Percentiles rank a stretch among this genome's conserved stretches.
phyloP scores from a whole-genome alignment of 2,113 vertebrate genomes.

The Aviceda subcristata region DNA sequence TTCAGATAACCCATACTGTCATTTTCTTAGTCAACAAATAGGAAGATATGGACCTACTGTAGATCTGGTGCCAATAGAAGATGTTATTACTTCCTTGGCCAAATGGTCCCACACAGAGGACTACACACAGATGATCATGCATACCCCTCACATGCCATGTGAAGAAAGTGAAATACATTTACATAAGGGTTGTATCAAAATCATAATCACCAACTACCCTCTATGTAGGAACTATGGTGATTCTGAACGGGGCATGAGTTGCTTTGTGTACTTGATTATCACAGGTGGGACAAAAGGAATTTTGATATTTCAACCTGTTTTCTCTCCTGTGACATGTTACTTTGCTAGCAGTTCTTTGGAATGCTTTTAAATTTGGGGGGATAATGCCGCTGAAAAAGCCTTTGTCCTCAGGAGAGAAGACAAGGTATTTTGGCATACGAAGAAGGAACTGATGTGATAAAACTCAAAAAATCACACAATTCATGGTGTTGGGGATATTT shows the following conservation, averaged over 20 bases:
- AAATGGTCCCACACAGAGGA: not conserved
- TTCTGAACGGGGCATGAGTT: not conserved
- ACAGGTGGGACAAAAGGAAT: not conserved
- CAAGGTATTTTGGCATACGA: not conserved
- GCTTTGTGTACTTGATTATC: not conserved
- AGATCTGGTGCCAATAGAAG: not conserved
- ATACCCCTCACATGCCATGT: fast-evolving
- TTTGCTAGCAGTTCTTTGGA: not conserved
- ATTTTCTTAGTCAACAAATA: not conserved
- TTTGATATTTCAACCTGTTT: not conserved
- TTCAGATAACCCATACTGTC: not conserved
- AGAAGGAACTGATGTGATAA: not conserved
- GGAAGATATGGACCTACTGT: not conserved
- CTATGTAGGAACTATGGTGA: not conserved
- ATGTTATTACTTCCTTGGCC: fast-evolving
- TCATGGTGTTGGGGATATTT: not conserved
- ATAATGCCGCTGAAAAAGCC: fast-evolving
- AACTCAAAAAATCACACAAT: not conserved
- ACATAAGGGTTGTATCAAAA: not conserved
- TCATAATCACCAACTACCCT: not conserved
- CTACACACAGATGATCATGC: not conserved
- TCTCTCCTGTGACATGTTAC: not conserved
- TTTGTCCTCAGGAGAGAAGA: not conserved
- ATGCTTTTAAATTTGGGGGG: not conserved
- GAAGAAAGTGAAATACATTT: not conserved